Conservation (phyloP, 2,888 invertebrate species). For the Aspidapion aeneum region DNA sequence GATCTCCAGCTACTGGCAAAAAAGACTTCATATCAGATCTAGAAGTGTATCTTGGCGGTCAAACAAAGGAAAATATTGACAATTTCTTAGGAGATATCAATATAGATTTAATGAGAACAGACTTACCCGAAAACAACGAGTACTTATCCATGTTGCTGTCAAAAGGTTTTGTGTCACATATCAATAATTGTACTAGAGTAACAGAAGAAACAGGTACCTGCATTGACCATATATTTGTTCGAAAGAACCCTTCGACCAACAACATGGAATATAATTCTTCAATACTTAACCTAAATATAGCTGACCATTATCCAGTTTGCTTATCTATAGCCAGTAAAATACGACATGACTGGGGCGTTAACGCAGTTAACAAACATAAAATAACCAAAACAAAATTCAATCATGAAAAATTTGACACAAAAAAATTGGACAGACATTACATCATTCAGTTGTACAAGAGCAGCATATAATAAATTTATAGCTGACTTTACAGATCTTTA, state of each 20-base stretch:
- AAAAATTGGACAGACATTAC: not conserved
- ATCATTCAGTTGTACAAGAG: not conserved
- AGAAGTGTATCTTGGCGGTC: not conserved
- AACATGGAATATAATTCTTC: not conserved
- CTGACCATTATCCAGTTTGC: not conserved
- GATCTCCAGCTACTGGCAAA: not conserved
- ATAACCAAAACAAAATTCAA: not conserved
- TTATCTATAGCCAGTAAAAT: not conserved
- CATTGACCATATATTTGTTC: not conserved
- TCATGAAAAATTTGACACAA: not conserved
- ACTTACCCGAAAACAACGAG: not conserved
- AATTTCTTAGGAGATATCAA: not conserved
- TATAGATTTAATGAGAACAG: not conserved
- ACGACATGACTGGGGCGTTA: not conserved
- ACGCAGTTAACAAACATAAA: not conserved
- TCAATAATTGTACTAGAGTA: not conserved
- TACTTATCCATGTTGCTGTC: not conserved
- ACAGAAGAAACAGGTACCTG: not conserved
- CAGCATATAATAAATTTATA: not conserved
- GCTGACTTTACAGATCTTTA: not conserved
- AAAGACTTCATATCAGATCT: not conserved
- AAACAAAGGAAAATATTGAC: not conserved
- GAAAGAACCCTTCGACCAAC: not conserved
- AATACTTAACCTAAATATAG: not conserved
- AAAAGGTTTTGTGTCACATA: not conserved